Conservation (phyloP, 2,888 invertebrate species). For the Zhengitettix transpicula region DNA sequence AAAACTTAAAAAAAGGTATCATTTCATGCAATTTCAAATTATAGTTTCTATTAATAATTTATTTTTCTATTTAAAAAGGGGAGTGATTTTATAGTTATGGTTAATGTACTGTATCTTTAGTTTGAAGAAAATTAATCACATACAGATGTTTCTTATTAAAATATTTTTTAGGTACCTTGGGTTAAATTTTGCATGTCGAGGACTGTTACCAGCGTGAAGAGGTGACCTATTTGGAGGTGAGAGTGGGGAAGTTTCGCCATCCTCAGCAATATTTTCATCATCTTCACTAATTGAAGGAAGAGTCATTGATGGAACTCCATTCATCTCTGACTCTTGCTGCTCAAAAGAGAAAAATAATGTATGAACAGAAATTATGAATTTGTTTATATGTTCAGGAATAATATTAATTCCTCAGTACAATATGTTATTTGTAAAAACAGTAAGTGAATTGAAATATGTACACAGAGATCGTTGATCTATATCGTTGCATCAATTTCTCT, state of each 20-base stretch:
- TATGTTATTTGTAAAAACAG: not conserved
- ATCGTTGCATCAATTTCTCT: too few species aligned
- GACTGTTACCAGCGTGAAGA: constrained; percentile 35
- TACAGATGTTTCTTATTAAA: too few species aligned
- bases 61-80: too few species aligned
- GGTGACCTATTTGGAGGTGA: constrained; percentile 47
- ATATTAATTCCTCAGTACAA: not conserved
- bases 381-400: not conserved
- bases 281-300: constrained; percentile 90
- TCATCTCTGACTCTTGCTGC: constrained; percentile 53
- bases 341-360: not conserved
- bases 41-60: too few species aligned
- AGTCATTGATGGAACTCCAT: constrained; percentile 64
- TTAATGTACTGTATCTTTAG: too few species aligned
- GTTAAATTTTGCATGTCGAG: constrained; percentile 49
- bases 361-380: constrained; percentile 9
- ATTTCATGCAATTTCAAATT: too few species aligned
- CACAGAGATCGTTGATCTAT: too few species aligned
- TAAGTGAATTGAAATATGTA: not conserved
- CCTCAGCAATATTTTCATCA: constrained; percentile 70
- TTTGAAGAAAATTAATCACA: too few species aligned
- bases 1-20: too few species aligned
- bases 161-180: constrained; percentile 21
- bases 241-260: constrained; percentile 44
- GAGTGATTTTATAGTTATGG: too few species aligned